Evolutionary conservation across 2,888 invertebrate species (phyloP), one percentile per base, ranked within the genome.

Genomic region (Drosophila neutralis): DNA sequence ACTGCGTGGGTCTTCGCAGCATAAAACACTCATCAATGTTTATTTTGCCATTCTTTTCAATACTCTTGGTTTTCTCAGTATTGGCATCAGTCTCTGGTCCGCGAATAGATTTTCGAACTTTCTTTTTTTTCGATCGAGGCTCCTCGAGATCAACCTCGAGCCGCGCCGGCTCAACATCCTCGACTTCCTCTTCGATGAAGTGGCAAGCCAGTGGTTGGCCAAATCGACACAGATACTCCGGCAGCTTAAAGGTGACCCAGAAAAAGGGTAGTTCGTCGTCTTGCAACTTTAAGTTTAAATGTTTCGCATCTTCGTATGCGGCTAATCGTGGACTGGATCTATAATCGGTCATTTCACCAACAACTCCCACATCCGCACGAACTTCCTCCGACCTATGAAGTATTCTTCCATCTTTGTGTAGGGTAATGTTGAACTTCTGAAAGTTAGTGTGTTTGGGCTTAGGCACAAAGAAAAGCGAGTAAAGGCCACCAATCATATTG

Each of bases 401-500:
- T 1, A 79, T 31, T 0, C 82, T 79, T 5, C 82, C 65, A 24
- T 87, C 73, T 4, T 82, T 74, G 56, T 92, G 91, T 73, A 89
- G 68, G 1, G 90, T 89, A 56, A 91, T 82, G 33, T 90, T 92
- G 0, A 91, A 77, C 18, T 73, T 78, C 24, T 85, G 66, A 27
- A 83, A 87, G 21, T 80, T 78, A 1, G 67, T 70, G 49, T 88
- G 83, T 4, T 60, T 66, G 0, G 92, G 91, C 31, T 91, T 92
- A 1, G 74, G 61, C 5, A 92, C 82, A 67, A 87, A 86, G 31
- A 83, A 53, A 4, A 92, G 18, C 13, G 92, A 86, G 66, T 89
- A 91, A 1, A 92, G 71, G 1, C 92, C 92, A 4, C 92, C 92
- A 52, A 92, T 60, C 13, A 93, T 90, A 0, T 78, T 73, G 31